Evolutionary conservation across 1,140 invertebrate genomes (phyloP), one percentile per base, ranked within the genome.

Genomic region (Drosophila navojoa): DNA sequence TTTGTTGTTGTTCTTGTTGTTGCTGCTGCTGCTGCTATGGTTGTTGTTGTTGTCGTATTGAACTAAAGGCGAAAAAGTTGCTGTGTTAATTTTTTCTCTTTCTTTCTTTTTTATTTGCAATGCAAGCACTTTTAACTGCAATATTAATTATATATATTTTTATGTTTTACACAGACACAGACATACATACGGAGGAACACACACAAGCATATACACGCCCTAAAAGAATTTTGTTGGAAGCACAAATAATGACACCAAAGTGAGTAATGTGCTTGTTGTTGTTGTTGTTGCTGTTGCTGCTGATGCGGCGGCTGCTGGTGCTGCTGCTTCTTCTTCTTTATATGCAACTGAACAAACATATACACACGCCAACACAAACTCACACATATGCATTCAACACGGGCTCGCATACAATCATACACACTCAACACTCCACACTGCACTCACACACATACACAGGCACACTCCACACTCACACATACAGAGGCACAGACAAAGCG

Each of bases 401-500:
- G 44, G 55, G 19, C 53, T n/a, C 42, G 25, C 63, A 59, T 25
- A 25, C 62, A 85, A 77, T 77, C 73, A 38, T 40, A 54, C 64
- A 61, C 66, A 76, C 64, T 35, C 32, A 7, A 61, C 66, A 76
- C 35, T 38, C 35, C 35, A 38, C 9, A 45, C 15, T 16, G 19
- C 32, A 69, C 70, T 52, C 50, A 32, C 54, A 60, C 55, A 54
- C 22, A 25, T 54, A 84, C 72, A 73, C 72, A 35, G 32, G 50
- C 64, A 61, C 66, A 76, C 35, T 38, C 35, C 35, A 38, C 35
- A 45, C 42, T 16, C 77, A 47, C 57, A 60, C 22, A 27, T 15
- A 63, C 62, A 44, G 15, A 10, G 15, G 49, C 52, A 86, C 78
- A 81, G 82, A 87, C 81, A 86, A 87, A 86, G 84, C 71, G 71